These are phyloP conservation scores for Zaprionus vittiger DNA, from an alignment of 1,140 invertebrate species.

Conservation along the genomic window DNA sequence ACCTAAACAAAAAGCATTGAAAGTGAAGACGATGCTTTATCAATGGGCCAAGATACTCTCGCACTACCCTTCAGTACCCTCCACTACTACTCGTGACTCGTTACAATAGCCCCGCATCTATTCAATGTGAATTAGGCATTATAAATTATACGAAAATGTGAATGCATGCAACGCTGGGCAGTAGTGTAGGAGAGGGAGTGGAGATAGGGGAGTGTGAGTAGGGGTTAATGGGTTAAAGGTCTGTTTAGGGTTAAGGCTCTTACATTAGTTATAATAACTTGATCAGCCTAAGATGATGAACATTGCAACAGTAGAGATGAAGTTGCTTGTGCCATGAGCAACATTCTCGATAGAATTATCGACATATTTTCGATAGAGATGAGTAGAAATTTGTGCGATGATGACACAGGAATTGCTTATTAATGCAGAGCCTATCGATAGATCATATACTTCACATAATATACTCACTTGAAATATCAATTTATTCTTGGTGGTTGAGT, in stretches of 20 bases:
- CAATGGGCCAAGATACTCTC: conserved; percentile 49
- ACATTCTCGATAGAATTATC: neutral
- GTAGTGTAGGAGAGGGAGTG: neutral
- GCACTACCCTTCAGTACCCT: neutral
- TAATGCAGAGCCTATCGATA: neutral
- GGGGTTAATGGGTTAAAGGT: neutral
- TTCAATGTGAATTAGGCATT: conserved; percentile 61
- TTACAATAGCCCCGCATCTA: conserved; percentile 10
- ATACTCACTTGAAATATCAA: neutral
- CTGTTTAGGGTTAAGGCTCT: neutral
- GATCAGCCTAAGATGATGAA: neutral
- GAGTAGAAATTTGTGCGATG: neutral
- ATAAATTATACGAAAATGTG: conserved; percentile 59
- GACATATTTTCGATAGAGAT: neutral
- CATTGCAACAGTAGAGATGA: neutral
- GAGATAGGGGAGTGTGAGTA: neutral
- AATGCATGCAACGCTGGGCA: neutral
- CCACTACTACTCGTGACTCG: conserved; percentile 2
- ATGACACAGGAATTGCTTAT: neutral
- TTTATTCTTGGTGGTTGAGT: neutral
- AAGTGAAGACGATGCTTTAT: conserved; percentile 38
- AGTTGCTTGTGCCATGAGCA: neutral
- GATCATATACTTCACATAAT: too few relatives aligned
- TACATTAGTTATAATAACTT: conserved; percentile 11
- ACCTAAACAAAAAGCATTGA: conserved; percentile 8